Percentiles rank a stretch among this genome's conserved stretches.
Conservation (phyloP, 2,888 invertebrate species). For the Eupithecia inturbata region DNA sequence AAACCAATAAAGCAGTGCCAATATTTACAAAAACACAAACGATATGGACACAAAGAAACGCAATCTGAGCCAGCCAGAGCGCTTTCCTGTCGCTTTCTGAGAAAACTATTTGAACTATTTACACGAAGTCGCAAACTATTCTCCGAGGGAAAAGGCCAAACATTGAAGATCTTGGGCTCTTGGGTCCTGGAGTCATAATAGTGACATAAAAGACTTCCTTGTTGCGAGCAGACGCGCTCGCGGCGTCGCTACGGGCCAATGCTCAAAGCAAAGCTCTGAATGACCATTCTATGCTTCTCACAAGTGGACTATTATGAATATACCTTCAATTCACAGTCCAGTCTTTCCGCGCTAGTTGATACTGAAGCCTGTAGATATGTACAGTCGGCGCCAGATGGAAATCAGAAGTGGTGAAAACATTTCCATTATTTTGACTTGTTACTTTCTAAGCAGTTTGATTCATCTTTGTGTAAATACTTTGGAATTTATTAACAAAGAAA, state of each 20-base stretch:
- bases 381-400: not conserved
- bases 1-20: slow-evolving; percentile 31
- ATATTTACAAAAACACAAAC: slow-evolving; percentile 32
- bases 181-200: slow-evolving; percentile 44
- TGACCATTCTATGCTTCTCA: slow-evolving; percentile 34
- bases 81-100: slow-evolving; percentile 29
- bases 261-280: slow-evolving; percentile 51
- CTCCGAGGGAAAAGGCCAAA: slow-evolving; percentile 45
- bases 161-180: slow-evolving; percentile 39
- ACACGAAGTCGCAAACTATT: slow-evolving; percentile 36
- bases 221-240: slow-evolving; percentile 42
- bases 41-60: slow-evolving; percentile 39
- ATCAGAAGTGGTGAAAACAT: not conserved
- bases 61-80: slow-evolving; percentile 35
- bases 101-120: slow-evolving; percentile 39
- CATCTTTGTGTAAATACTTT: not conserved
- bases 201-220: slow-evolving; percentile 51
- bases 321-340: not conserved
- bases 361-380: not conserved
- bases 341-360: not conserved
- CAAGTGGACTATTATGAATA: slow-evolving; percentile 4
- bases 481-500: too few relatives aligned
- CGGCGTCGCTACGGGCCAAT: slow-evolving; percentile 46
- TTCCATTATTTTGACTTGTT: not conserved
- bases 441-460: not conserved